Conservation (phyloP, 2,113 vertebrate species). For the Oplegnathus fasciatus region DNA sequence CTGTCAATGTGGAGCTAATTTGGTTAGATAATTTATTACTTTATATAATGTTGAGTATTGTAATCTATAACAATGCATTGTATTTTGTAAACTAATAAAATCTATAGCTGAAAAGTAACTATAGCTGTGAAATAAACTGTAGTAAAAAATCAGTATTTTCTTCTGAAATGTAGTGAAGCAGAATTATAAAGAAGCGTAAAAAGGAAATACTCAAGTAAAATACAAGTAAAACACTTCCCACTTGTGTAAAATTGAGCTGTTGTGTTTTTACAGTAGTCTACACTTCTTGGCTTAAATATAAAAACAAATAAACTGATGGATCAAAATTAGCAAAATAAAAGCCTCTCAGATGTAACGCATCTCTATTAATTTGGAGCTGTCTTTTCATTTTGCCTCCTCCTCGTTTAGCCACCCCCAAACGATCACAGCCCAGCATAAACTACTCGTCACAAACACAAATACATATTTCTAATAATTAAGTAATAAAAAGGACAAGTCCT, state of each 20-base stretch:
- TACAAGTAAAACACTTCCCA: too few species aligned
- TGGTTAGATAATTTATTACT: not conserved
- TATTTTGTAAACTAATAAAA: not conserved
- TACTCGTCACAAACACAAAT: conserved; percentile 8
- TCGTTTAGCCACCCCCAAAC: conserved; percentile 31
- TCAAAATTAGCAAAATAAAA: conserved; percentile 49
- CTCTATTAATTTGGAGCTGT: conserved; percentile 72
- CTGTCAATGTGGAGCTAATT: not conserved
- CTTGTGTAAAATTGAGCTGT: not conserved
- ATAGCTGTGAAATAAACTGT: not conserved
- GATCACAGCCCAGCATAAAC: conserved; percentile 18
- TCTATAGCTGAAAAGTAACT: not conserved
- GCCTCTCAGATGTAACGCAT: conserved; percentile 6
- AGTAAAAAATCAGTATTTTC: not conserved
- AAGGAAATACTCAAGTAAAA: not conserved
- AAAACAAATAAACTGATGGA: not conserved
- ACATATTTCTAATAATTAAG: not conserved
- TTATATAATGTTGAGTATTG: not conserved
- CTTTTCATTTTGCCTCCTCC: conserved; percentile 57
- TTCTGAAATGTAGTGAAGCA: not conserved
- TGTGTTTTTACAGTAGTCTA: not conserved
- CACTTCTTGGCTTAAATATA: not conserved
- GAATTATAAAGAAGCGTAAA: not conserved
- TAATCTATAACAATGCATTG: not conserved
- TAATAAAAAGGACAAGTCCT: not conserved